Evolutionary conservation across 2,888 invertebrate species (phyloP).

Genomic region (Acronicta psi): DNA sequence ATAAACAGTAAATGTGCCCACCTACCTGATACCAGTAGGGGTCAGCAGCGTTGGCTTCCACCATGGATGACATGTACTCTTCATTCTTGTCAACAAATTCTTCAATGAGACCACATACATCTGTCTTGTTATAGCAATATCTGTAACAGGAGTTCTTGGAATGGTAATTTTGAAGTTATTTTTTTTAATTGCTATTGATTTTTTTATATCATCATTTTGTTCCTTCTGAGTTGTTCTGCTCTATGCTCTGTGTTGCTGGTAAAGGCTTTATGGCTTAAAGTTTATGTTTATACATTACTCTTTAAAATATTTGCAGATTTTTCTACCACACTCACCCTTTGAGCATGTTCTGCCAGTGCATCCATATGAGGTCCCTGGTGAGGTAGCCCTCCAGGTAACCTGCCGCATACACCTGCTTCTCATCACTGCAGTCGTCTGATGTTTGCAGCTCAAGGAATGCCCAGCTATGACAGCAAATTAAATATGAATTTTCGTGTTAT

Average conservation of each 20-base stretch:
- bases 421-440: constrained; percentile 79
- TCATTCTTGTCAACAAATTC: constrained; percentile 88
- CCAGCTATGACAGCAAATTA: constrained; percentile 77
- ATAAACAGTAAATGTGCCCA: background rate
- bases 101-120: constrained; percentile 87
- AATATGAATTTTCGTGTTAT: no score
- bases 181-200: no score
- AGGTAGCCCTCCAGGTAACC: constrained; percentile 91
- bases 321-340: constrained; percentile 75
- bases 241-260: no score
- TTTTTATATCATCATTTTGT: no score
- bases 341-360: constrained; percentile 90
- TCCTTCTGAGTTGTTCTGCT: no score
- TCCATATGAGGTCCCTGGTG: constrained; percentile 89
- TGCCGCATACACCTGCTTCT: constrained; percentile 90
- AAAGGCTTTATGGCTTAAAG: no score
- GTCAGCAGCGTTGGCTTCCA: constrained; percentile 72
- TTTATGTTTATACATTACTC: no score
- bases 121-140: constrained; percentile 86
- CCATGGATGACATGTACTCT: constrained; percentile 87
- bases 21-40: constrained; percentile 92
- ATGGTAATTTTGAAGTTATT: no score
- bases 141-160: constrained; percentile 54
- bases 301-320: no score
- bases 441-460: constrained; percentile 89